Evolutionary conservation across 2,888 invertebrate species (phyloP).

Genomic region (Sinelater perroti): DNA sequence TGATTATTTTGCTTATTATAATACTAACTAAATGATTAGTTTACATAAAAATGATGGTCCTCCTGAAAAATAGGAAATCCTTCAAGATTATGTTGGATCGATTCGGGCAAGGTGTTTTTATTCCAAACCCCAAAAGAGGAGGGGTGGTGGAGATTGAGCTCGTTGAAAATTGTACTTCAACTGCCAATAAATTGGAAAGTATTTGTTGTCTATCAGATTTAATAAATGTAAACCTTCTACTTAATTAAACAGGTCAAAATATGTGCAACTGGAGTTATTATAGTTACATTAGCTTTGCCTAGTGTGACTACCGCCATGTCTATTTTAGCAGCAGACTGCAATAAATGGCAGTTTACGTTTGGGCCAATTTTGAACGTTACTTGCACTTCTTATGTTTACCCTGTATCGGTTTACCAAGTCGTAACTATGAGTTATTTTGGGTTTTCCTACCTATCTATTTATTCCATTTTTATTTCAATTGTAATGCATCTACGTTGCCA

Average conservation of each 20-base stretch:
- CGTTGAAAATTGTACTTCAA: neutral
- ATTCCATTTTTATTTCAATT: neutral
- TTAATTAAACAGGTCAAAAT: neutral
- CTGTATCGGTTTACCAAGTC: neutral
- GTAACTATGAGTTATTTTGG: neutral
- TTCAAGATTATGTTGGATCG: neutral
- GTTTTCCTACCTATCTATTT: neutral
- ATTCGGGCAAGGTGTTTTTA: neutral
- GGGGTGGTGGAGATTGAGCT: neutral
- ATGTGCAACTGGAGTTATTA: neutral
- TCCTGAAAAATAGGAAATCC: neutral
- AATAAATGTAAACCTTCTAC: neutral
- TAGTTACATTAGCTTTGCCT: neutral
- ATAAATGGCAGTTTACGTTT: constrained; percentile 1
- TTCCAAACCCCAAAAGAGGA: neutral
- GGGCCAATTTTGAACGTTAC: constrained; percentile 6
- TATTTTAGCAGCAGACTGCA: neutral
- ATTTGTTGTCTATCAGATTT: neutral
- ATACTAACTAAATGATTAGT: neutral
- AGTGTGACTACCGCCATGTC: neutral
- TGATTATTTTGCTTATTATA: neutral
- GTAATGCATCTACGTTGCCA: constrained; percentile 1
- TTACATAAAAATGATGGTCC: neutral
- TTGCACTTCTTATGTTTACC: neutral
- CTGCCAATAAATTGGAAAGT: constrained; percentile 3